A percentile compares a stretch with the other conserved stretches of the same genome.
These are phyloP conservation scores for Drosophila prolongata DNA, from an alignment of 2,888 invertebrate species.

Conservation along the genomic window DNA sequence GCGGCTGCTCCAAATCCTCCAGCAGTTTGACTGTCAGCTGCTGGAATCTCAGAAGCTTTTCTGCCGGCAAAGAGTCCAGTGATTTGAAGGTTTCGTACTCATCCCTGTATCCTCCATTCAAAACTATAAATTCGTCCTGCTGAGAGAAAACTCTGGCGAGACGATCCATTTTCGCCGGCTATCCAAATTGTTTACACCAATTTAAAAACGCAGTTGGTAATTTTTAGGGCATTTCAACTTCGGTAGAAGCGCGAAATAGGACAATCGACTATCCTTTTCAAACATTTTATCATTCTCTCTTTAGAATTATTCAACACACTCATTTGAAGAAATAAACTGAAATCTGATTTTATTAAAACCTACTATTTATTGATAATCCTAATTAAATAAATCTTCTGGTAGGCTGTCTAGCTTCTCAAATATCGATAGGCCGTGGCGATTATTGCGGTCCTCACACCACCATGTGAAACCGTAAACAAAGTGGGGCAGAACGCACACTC, in stretches of 20 bases:
- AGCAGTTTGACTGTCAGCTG: conserved; percentile 9
- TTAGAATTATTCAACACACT: no score
- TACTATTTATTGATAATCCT: no score
- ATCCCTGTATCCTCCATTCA: background rate
- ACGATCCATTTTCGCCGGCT: conserved; percentile 19
- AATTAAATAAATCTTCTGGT: no score
- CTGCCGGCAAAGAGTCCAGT: conserved; percentile 1
- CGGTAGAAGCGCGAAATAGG: background rate
- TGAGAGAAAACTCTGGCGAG: conserved; percentile 21
- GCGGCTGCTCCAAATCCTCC: conserved; percentile 6
- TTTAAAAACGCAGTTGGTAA: conserved; percentile 6
- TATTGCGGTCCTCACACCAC: background rate
- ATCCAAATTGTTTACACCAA: conserved; percentile 4
- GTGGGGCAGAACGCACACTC: conserved; percentile 31
- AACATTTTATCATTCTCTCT: background rate
- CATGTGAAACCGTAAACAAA: conserved; percentile 31
- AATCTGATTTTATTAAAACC: no score
- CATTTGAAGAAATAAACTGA: no score
- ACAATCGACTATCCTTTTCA: background rate
- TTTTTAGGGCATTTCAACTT: conserved; percentile 2
- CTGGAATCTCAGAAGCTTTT: background rate
- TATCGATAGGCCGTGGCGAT: background rate
- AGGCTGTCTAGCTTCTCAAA: no score
- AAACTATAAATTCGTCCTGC: conserved; percentile 29
- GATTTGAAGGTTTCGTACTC: conserved; percentile 21